Conservation (phyloP, 1,140 invertebrate genomes). For the Drosophila arawakana region DNA sequence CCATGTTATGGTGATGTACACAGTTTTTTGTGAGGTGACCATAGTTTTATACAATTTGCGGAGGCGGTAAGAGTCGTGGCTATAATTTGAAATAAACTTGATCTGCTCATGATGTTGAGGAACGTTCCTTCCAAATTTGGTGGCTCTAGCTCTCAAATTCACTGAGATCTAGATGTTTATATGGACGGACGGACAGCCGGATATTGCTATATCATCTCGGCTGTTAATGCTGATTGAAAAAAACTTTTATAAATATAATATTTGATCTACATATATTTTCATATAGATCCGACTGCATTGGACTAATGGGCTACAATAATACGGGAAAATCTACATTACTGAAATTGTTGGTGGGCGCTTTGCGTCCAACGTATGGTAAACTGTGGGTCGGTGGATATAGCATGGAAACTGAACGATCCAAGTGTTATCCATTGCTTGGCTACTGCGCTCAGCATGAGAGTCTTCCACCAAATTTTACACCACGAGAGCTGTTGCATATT, state of each 20-base stretch:
- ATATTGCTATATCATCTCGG: too few relatives aligned
- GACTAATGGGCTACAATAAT: conserved; percentile 46
- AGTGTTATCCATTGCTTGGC: conserved; percentile 45
- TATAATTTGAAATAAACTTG: too few relatives aligned
- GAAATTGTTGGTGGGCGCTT: conserved; percentile 44
- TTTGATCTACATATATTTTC: neutral
- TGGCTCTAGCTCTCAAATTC: too few relatives aligned
- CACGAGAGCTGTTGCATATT: conserved; percentile 42
- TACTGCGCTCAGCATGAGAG: conserved; percentile 47
- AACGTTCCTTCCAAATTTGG: too few relatives aligned
- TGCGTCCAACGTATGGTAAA: conserved; percentile 16
- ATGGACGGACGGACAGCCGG: too few relatives aligned
- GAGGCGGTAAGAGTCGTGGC: too few relatives aligned
- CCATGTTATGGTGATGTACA: too few relatives aligned
- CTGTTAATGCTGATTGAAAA: too few relatives aligned
- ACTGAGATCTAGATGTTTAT: too few relatives aligned
- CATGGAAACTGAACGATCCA: conserved; percentile 12
- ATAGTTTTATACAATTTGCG: too few relatives aligned
- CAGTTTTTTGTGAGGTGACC: too few relatives aligned
- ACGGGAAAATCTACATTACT: conserved; percentile 58
- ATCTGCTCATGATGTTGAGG: too few relatives aligned
- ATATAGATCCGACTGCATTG: conserved; percentile 55
- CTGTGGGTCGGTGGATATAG: conserved; percentile 51
- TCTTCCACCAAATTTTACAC: conserved; percentile 47
- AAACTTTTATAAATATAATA: neutral